phyloP scores from a whole-genome alignment of 30 jellyfish, hydroid and myxozoan species.

The Aurelia aurita complex sp. Pacific region DNA sequence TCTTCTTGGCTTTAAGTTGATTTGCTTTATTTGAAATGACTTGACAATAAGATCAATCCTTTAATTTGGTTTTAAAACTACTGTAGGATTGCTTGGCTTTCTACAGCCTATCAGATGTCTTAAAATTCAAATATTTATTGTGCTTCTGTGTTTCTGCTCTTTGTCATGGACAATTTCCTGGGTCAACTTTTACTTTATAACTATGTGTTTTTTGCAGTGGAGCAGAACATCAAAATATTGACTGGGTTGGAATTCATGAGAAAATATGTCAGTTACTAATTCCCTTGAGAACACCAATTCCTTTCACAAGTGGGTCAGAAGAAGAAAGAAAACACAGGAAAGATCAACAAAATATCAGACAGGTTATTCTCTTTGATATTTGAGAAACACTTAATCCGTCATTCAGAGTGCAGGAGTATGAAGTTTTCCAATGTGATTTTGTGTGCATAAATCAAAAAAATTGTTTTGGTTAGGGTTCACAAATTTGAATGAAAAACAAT shows the following conservation, averaged over 20 bases:
- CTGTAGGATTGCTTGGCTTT: too few relatives aligned
- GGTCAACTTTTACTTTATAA: neutral
- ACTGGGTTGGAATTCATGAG: slow-evolving; percentile 97
- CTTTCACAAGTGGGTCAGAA: slow-evolving; percentile 92
- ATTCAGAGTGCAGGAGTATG: neutral
- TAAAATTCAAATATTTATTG: neutral
- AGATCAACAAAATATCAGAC: slow-evolving; percentile 73
- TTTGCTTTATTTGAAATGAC: too few relatives aligned
- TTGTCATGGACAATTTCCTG: too few relatives aligned
- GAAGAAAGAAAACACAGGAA: slow-evolving; percentile 82
- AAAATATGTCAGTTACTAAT: slow-evolving; percentile 87
- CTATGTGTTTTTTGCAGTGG: slow-evolving; percentile 57
- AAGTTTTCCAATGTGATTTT: too few relatives aligned
- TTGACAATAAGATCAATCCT: too few relatives aligned
- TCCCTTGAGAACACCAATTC: slow-evolving; percentile 88
- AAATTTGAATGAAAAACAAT: too few relatives aligned
- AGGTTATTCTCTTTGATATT: slow-evolving; percentile 30
- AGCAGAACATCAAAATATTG: slow-evolving; percentile 91
- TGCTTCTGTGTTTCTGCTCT: neutral
- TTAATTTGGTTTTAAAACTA: too few relatives aligned
- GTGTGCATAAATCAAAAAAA: too few relatives aligned
- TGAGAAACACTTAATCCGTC: neutral
- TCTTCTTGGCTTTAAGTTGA: too few relatives aligned
- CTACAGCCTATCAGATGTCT: too few relatives aligned
- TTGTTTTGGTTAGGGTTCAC: too few relatives aligned